phyloP scores from a whole-genome alignment of 2,888 invertebrate genomes.

The Amblyjoppa fuscipennis region DNA sequence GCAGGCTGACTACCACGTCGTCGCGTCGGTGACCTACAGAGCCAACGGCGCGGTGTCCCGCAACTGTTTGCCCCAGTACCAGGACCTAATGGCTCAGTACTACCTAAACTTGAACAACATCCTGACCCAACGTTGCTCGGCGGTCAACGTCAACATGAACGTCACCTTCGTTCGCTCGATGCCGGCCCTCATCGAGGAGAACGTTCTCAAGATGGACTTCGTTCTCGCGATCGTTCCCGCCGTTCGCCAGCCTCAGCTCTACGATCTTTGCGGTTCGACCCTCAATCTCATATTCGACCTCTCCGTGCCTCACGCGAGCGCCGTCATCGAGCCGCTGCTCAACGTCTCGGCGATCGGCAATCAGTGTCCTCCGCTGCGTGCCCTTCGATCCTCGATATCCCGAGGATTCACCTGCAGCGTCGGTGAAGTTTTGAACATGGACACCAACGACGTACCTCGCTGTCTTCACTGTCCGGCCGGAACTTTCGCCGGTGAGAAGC shows the following conservation, averaged over 20 bases:
- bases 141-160: slow-evolving; percentile 97
- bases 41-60: slow-evolving; percentile 96
- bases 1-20: slow-evolving; percentile 97
- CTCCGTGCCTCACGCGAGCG: slow-evolving; percentile 96
- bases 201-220: slow-evolving; percentile 95
- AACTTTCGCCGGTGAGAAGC: slow-evolving; percentile 95
- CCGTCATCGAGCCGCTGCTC: slow-evolving; percentile 94
- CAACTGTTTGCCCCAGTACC: slow-evolving; percentile 94
- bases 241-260: slow-evolving; percentile 95
- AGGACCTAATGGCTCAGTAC: slow-evolving; percentile 93
- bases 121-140: slow-evolving; percentile 96
- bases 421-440: slow-evolving; percentile 97
- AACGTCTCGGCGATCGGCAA: slow-evolving; percentile 96
- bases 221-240: slow-evolving; percentile 95
- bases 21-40: slow-evolving; percentile 94
- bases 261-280: slow-evolving; percentile 97
- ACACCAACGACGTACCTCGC: slow-evolving; percentile 95
- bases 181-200: slow-evolving; percentile 93
- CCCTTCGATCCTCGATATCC: slow-evolving; percentile 92
- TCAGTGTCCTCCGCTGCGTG: slow-evolving; percentile 96
- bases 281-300: slow-evolving; percentile 97
- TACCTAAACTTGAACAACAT: slow-evolving; percentile 92
- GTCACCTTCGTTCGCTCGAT: slow-evolving; percentile 95
- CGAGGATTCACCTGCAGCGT: slow-evolving; percentile 97
- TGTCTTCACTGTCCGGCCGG: slow-evolving; percentile 99